phyloP scores from a whole-genome alignment of 2,113 vertebrate genomes.

The Chlorodrepanis virens region DNA sequence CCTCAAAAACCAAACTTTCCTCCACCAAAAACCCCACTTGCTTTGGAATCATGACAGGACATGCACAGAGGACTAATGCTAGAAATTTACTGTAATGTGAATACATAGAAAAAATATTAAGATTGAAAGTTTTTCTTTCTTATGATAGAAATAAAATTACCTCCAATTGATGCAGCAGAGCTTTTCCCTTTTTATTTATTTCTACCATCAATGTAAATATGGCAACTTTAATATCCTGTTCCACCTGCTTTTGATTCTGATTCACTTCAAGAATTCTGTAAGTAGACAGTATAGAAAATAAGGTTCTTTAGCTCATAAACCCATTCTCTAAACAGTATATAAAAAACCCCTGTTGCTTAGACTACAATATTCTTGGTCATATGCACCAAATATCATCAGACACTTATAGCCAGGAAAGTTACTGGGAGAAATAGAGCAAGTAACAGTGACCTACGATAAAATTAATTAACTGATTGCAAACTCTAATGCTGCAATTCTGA shows the following conservation, averaged over 20 bases:
- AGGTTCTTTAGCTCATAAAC: background rate
- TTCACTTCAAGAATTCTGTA: constrained; percentile 93
- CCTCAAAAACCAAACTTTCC: background rate
- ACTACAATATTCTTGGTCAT: background rate
- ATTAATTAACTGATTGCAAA: background rate
- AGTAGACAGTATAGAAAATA: constrained; percentile 31
- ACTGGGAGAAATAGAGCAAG: background rate
- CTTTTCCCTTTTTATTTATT: constrained; percentile 97
- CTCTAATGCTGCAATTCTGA: background rate
- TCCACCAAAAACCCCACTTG: background rate
- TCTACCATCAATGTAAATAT: constrained; percentile 97
- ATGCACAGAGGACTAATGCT: background rate
- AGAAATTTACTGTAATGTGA: background rate
- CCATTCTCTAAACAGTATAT: background rate
- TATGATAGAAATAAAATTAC: constrained; percentile 65
- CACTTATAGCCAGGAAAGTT: background rate
- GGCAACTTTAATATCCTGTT: constrained; percentile 97
- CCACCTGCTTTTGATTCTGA: constrained; percentile 93
- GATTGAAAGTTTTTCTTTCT: background rate
- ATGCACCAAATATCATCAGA: background rate
- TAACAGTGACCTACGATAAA: background rate
- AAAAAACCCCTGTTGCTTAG: background rate
- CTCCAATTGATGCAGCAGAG: constrained; percentile 93
- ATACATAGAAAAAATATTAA: background rate
- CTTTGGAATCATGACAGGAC: background rate